Conservation (phyloP, 2,113 vertebrate species). For the Lagenorhynchus albirostris region DNA sequence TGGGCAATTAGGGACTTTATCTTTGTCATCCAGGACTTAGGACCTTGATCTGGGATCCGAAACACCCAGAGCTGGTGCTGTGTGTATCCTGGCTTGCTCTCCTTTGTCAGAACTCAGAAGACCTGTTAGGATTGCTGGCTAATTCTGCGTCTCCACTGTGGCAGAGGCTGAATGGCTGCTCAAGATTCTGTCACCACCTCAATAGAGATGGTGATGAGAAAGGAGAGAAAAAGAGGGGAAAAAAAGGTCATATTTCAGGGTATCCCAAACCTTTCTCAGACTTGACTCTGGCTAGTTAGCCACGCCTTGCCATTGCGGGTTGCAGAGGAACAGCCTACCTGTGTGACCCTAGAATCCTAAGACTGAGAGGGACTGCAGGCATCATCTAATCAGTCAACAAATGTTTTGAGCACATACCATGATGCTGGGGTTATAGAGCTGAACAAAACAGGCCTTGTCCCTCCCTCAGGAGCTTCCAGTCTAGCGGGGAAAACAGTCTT, state of each 20-base stretch:
- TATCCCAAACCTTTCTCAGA: neutral
- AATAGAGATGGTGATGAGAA: neutral
- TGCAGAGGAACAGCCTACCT: neutral
- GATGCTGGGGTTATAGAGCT: neutral
- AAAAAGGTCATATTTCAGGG: neutral
- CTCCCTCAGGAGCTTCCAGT: neutral
- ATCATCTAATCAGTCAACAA: constrained; percentile 7
- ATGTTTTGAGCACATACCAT: neutral
- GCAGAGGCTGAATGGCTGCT: constrained; percentile 16
- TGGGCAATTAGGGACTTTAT: neutral
- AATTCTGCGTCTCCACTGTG: neutral
- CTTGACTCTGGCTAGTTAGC: neutral
- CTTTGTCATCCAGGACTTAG: neutral
- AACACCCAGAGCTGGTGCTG: neutral
- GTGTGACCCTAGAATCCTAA: neutral
- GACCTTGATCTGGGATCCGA: constrained; percentile 4
- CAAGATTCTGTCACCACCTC: neutral
- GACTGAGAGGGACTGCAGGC: neutral
- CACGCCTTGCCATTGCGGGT: neutral
- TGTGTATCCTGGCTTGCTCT: neutral
- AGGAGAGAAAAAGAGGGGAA: neutral
- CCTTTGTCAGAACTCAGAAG: constrained; percentile 28
- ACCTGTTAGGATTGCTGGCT: neutral
- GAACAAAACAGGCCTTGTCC: neutral
- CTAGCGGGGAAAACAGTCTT: neutral